Conservation (phyloP, 2,797 vertebrate species). For the Gouania willdenowi region DNA sequence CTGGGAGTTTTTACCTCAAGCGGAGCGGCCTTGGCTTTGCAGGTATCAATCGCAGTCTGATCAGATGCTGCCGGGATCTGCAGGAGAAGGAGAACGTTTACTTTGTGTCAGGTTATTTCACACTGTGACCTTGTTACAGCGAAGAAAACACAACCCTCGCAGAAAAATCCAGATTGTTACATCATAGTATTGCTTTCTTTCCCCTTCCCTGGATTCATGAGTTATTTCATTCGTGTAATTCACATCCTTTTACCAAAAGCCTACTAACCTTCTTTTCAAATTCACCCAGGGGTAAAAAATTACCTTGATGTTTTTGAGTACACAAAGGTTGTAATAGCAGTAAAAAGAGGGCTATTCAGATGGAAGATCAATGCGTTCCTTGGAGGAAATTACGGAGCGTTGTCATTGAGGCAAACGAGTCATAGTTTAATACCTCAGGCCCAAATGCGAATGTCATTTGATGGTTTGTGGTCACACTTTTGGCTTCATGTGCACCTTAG, state of each 20-base stretch:
- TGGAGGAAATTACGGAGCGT: neutral
- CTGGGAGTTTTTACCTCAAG: slow-evolving; percentile 62
- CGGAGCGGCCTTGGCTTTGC: slow-evolving; percentile 57
- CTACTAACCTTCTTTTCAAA: too few species aligned
- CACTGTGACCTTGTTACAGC: slow-evolving; percentile 7
- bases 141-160: neutral
- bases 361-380: neutral
- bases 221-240: neutral
- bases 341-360: neutral
- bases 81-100: slow-evolving; percentile 29
- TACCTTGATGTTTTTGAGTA: too few species aligned
- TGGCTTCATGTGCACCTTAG: too few species aligned
- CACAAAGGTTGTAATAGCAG: neutral
- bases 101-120: slow-evolving; percentile 28
- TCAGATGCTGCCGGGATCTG: slow-evolving; percentile 74
- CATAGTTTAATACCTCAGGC: neutral
- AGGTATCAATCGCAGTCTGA: slow-evolving; percentile 73
- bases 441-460: neutral
- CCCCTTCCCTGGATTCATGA: neutral
- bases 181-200: neutral
- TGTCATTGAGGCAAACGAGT: neutral
- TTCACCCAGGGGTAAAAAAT: too few species aligned
- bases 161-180: neutral
- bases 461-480: too few species aligned
- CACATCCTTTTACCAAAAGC: too few species aligned